Conservation (phyloP, 1,140 invertebrate genomes). For the Drosophila funebris region DNA sequence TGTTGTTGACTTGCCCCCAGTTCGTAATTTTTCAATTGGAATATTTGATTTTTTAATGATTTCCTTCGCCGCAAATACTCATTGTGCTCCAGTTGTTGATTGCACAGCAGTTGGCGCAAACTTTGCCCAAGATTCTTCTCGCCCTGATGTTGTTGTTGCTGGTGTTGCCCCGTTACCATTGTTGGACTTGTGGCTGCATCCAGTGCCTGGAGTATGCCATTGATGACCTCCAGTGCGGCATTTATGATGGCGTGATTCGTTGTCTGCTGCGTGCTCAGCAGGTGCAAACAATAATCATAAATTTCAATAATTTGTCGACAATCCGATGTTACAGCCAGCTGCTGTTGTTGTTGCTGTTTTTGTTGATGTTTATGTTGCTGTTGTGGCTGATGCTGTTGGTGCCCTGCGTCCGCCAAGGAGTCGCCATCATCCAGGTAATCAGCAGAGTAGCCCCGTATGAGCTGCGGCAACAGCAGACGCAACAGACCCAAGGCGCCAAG, state of each 20-base stretch:
- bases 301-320: slow-evolving; percentile 86
- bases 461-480: slow-evolving; percentile 86
- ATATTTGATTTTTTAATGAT: slow-evolving; percentile 84
- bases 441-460: slow-evolving; percentile 74
- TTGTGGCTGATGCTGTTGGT: slow-evolving; percentile 32
- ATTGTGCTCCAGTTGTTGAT: slow-evolving; percentile 83
- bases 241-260: slow-evolving; percentile 91
- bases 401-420: slow-evolving; percentile 49
- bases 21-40: slow-evolving; percentile 83
- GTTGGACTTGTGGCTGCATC: slow-evolving; percentile 30
- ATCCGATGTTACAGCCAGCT: slow-evolving; percentile 54
- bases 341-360: slow-evolving; percentile 29
- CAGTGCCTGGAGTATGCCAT: slow-evolving; percentile 87
- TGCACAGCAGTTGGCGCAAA: slow-evolving; percentile 85
- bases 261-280: slow-evolving; percentile 85
- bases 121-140: slow-evolving; percentile 56
- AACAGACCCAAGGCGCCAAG: slow-evolving; percentile 88
- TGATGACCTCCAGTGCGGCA: slow-evolving; percentile 89
- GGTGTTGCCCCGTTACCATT: slow-evolving; percentile 13
- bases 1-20: slow-evolving; percentile 66
- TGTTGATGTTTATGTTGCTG: slow-evolving; percentile 22
- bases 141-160: slow-evolving; percentile 63
- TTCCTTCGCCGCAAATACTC: slow-evolving; percentile 83
- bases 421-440: slow-evolving; percentile 67
- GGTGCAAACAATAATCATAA: slow-evolving; percentile 90